A percentile compares a stretch with the other conserved stretches of the same genome.
phyloP scores from a whole-genome alignment of 2,888 invertebrate species.

The Hartigia nigra region DNA sequence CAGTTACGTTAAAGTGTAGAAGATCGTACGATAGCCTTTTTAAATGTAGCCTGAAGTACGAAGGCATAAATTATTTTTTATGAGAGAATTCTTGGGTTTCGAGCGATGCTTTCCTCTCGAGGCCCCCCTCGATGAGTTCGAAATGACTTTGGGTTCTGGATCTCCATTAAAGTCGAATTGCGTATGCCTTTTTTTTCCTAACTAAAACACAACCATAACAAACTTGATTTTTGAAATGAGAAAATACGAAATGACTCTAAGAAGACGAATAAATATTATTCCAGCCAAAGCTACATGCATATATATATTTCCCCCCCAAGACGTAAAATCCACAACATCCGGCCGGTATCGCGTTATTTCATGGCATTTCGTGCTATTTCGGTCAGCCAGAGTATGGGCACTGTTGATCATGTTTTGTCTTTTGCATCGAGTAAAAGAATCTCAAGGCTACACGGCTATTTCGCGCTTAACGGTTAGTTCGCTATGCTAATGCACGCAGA shows the following conservation, averaged over 20 bases:
- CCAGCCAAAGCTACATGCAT: not conserved
- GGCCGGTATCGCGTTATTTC: constrained; percentile 2
- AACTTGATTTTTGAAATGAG: not conserved
- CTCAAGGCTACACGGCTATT: constrained; percentile 4
- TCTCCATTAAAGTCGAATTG: not conserved
- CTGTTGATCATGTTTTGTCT: not conserved
- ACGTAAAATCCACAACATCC: not conserved
- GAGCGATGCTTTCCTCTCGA: not conserved
- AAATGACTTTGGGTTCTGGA: not conserved
- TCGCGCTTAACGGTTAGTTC: not conserved
- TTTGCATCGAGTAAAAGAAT: constrained; percentile 6
- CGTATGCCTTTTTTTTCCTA: not conserved
- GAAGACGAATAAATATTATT: constrained; percentile 12
- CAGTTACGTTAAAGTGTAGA: not conserved
- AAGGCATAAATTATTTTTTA: not conserved
- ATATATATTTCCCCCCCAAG: not conserved
- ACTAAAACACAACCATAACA: not conserved
- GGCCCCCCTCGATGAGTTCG: not conserved
- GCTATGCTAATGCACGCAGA: not conserved
- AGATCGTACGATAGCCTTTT: not conserved
- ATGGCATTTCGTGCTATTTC: not conserved
- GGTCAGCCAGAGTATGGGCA: not conserved
- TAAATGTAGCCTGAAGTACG: not conserved
- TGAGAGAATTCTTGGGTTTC: not conserved
- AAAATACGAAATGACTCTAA: not conserved